Evolutionary conservation across 2,113 vertebrate genomes (phyloP).

Genomic region (Sorex fumeus): DNA sequence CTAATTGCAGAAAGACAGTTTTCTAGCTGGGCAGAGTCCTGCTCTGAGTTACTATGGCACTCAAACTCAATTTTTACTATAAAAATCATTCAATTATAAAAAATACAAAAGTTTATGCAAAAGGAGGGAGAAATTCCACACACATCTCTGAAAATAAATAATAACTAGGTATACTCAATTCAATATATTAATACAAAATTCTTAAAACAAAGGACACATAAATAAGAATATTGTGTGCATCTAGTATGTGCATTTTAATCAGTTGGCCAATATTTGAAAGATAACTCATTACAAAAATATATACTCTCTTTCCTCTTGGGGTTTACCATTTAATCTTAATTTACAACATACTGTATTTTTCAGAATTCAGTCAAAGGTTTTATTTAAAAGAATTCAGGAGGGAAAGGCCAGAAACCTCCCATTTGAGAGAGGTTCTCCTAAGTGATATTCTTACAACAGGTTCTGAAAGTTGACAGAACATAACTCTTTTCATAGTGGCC

Average conservation of each 20-base stretch:
- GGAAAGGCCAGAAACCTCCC: neutral
- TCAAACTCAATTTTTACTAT: neutral
- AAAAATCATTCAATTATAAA: constrained; percentile 40
- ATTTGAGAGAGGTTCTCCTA: neutral
- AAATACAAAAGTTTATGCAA: constrained; percentile 2
- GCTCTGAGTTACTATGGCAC: neutral
- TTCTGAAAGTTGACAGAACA: neutral
- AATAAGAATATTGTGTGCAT: neutral
- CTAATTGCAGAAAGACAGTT: neutral
- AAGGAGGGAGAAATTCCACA: neutral
- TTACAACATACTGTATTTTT: no score
- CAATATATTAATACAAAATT: neutral
- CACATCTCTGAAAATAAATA: neutral
- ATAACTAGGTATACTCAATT: neutral
- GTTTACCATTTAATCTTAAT: neutral
- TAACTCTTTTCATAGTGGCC: neutral
- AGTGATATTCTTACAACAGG: no score
- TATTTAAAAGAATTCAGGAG: no score
- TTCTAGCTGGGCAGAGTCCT: neutral
- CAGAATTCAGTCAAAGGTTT: no score
- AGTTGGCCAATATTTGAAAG: neutral
- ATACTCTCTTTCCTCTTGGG: neutral
- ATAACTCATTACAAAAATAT: neutral
- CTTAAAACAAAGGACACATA: neutral
- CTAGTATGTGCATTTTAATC: neutral